Evolutionary conservation across 2,888 invertebrate species (phyloP).

Genomic region (Troilus luridus): DNA sequence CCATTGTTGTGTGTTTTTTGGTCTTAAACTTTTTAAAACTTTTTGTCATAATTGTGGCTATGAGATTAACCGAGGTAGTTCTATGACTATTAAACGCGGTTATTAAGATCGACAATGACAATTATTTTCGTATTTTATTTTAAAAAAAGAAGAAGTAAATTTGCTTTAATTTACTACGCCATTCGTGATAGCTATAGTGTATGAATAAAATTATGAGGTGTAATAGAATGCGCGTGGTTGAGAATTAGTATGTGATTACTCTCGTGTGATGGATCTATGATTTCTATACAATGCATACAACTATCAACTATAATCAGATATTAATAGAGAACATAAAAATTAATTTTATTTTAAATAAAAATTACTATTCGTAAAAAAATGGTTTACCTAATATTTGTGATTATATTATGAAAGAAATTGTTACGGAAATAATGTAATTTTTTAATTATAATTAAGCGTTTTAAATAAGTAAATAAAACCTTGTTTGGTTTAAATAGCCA

Average conservation of each 20-base stretch:
- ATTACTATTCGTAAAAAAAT: too few species aligned
- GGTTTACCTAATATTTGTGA: too few species aligned
- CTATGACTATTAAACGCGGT: neutral
- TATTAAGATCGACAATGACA: neutral
- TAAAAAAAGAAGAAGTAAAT: neutral
- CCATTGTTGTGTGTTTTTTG: constrained; percentile 7
- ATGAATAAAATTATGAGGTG: neutral
- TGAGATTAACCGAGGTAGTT: neutral
- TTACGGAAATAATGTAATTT: too few species aligned
- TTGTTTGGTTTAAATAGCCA: too few species aligned
- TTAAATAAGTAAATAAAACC: too few species aligned
- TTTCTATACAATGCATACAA: too few species aligned
- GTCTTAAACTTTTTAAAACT: constrained; percentile 21
- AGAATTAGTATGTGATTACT: neutral
- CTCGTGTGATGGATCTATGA: neutral
- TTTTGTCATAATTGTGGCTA: constrained; percentile 6
- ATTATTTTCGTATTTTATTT: neutral
- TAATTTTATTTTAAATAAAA: too few species aligned
- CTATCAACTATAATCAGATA: too few species aligned
- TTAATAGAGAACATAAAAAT: too few species aligned
- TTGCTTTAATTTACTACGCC: neutral
- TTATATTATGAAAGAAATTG: too few species aligned
- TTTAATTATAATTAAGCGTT: too few species aligned
- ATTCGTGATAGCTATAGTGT: neutral
- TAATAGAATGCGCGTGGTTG: neutral